These are phyloP conservation scores for Thymelicus sylvestris DNA, from an alignment of 2,888 invertebrate species.

Conservation along the genomic window DNA sequence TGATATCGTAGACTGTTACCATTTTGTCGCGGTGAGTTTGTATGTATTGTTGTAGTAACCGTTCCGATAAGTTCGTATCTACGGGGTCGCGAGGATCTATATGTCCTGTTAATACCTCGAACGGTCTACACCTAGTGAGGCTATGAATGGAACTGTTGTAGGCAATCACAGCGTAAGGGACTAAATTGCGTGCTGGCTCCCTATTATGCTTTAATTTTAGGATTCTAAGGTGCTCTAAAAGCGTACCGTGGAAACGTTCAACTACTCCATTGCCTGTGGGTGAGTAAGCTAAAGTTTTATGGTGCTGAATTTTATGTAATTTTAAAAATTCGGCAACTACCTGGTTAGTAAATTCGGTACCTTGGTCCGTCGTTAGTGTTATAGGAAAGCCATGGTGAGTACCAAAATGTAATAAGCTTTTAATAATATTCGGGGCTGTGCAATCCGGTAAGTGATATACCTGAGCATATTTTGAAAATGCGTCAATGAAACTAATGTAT, in stretches of 20 bases:
- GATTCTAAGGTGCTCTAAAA: slow-evolving; percentile 40
- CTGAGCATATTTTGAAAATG: slow-evolving; percentile 14
- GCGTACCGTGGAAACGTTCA: slow-evolving; percentile 35
- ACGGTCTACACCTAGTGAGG: slow-evolving; percentile 21
- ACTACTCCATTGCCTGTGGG: slow-evolving; percentile 45
- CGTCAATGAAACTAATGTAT: background rate
- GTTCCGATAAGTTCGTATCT: slow-evolving; percentile 14
- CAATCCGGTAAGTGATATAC: slow-evolving; percentile 3
- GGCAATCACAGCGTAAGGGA: too few relatives aligned
- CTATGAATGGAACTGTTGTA: slow-evolving; percentile 31
- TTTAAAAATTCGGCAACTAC: slow-evolving; percentile 41
- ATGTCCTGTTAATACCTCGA: slow-evolving; percentile 26
- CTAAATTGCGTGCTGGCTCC: slow-evolving; percentile 5
- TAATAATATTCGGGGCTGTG: slow-evolving; percentile 13
- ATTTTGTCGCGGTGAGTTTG: slow-evolving; percentile 17
- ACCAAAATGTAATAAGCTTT: slow-evolving; percentile 32
- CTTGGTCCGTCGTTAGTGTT: slow-evolving; percentile 43
- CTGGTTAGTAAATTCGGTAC: slow-evolving; percentile 46
- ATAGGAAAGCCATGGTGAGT: slow-evolving; percentile 44
- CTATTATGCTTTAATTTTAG: slow-evolving; percentile 37
- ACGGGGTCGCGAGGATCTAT: slow-evolving; percentile 12
- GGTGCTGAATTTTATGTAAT: slow-evolving; percentile 41
- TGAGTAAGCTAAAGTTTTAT: slow-evolving; percentile 37
- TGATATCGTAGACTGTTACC: slow-evolving; percentile 16
- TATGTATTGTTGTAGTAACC: slow-evolving; percentile 22